Percentiles rank a stretch among this genome's conserved stretches.
phyloP scores from a whole-genome alignment of 2,888 invertebrate genomes.

The Holacanthella duospinosa region DNA sequence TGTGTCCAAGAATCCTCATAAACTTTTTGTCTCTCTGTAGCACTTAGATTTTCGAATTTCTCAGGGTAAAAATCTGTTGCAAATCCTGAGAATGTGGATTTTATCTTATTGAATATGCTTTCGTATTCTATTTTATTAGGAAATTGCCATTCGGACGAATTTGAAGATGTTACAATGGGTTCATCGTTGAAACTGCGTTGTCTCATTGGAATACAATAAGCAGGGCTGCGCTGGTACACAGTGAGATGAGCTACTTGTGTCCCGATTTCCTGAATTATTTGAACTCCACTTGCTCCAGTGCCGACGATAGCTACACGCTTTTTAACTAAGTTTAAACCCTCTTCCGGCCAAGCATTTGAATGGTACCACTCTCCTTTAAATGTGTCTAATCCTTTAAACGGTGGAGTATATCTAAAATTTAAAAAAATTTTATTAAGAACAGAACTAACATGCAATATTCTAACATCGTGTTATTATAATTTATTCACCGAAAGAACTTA shows the following conservation, averaged over 20 bases:
- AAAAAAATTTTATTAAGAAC: no score
- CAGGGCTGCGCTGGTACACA: background rate
- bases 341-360: background rate
- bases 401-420: background rate
- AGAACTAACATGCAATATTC: no score
- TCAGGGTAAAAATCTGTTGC: background rate
- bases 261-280: background rate
- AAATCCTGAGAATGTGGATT: background rate
- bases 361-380: background rate
- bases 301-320: background rate
- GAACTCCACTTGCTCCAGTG: background rate
- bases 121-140: background rate
- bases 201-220: background rate
- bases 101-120: background rate
- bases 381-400: background rate
- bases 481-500: no score
- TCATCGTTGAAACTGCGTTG: no score
- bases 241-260: background rate
- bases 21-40: background rate
- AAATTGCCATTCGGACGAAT: background rate
- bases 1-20: background rate
- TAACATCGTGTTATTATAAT: no score
- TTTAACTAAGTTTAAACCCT: background rate
- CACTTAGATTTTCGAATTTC: background rate
- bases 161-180: background rate